Conservation (phyloP, 2,113 vertebrate species). For the Papio anubis region DNA sequence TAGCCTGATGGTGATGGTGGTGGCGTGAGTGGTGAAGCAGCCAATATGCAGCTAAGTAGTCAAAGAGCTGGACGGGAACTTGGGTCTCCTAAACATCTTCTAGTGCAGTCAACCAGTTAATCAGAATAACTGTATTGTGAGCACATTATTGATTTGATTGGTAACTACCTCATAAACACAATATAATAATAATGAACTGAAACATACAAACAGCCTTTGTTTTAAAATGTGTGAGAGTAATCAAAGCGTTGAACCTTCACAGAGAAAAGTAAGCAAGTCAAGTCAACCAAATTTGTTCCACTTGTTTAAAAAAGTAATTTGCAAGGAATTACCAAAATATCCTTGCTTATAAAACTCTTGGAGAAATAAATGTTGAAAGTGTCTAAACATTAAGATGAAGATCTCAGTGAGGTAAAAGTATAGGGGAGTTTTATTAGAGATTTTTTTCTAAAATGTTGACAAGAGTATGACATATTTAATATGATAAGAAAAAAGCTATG, state of each 20-base stretch:
- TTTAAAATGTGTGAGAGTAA: neutral
- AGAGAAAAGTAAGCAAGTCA: neutral
- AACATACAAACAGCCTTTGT: neutral
- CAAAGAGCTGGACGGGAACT: neutral
- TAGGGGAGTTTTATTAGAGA: neutral
- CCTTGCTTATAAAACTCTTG: neutral
- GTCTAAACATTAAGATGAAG: neutral
- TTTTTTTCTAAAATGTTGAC: neutral
- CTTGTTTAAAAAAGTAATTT: slow-evolving; percentile 54
- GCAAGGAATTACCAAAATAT: slow-evolving; percentile 47
- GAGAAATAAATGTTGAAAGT: neutral
- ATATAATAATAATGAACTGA: slow-evolving; percentile 10
- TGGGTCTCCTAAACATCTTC: neutral
- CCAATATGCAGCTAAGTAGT: neutral
- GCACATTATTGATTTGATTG: neutral
- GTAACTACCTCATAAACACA: neutral
- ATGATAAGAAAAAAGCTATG: neutral
- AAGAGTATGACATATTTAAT: neutral
- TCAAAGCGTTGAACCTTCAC: neutral
- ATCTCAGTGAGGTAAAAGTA: neutral
- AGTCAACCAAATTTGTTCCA: neutral
- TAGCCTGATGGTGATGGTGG: neutral
- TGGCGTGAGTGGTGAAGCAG: neutral
- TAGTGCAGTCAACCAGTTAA: neutral
- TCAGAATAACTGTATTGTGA: neutral